Base-by-base conservation (phyloP, 2,113 vertebrate species). In the Tapirus terrestris region DNA sequence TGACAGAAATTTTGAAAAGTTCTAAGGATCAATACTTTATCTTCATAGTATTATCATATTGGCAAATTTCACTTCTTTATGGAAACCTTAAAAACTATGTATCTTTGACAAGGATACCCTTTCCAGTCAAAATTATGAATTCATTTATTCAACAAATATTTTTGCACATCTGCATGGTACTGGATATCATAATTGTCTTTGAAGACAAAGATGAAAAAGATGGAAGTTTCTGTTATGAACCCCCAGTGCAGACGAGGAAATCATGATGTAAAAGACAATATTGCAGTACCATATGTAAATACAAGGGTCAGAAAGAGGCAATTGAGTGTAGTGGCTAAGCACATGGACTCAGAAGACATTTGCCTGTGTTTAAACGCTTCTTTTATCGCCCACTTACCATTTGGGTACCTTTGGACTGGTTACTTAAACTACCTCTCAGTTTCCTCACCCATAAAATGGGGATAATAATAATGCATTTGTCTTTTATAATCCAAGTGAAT, bases 401-500 rank as follows among this genome's bases (percentile, higher is more conserved):
- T 23, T 92, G 6, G 4, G 3, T 43, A 33, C 3, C n/a, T 60
- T 70, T 76, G 36, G 45, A 25, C 33, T 18, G 27, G 11, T 68
- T 65, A 17, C 10, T 72, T 86, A 76, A 68, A 33, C 6, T 11
- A 33, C 21, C 5, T 73, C 73, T 81, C 12, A 25, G 8, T 81
- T 92, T 89, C 13, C 53, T 51, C 6, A 60, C 17, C 33, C 61
- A 58, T 36, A 75, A 95, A 56, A 81, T 36, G 29, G 43, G 13
- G 4, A 25, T 67, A 80, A 31, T 45, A 90, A 81, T n/a, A 96
- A 43, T 45, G 17, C 8, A n/a, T 23, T 68, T 56, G 3, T 25
- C 25, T 91, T 83, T 91, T 56, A 70, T 80, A 65, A 63, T 68
- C 48, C 21, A 77, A 92, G 60, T 80, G 8, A 70, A 61, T 93